Base-by-base conservation (phyloP, 2,888 invertebrate genomes). In the Lasioglossum vierecki region DNA sequence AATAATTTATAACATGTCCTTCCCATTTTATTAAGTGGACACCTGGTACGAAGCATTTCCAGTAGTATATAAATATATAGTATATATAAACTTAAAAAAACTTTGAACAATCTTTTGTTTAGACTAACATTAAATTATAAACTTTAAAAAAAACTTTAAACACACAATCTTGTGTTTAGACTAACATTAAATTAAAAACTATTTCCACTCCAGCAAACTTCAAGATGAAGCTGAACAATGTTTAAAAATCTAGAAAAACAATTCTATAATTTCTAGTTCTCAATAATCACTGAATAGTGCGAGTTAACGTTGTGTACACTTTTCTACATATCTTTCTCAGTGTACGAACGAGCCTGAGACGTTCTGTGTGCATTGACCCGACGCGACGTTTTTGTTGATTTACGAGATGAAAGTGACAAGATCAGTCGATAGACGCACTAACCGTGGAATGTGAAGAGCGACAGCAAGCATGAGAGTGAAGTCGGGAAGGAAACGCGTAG, bases 401-500 rank as follows among this genome's bases (percentile, higher is more conserved):
- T 39, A 39, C 35, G 39, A 68, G 39, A 68, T 9, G 22, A 57
- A 41, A 57, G 6, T 30, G 57, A 26, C 57, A 9, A n/a, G 53
- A 66, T 66, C 6, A 6, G 18, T 75, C 6, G n/a, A 9, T 26
- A 26, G 22, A n/a, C 9, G 68, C 3, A 8, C 49, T 15, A 5
- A 46, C 22, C 30, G 72, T 53, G 35, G 72, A 63, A 46, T 39
- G 22, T 11, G 75, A 71, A 22, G 72, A 66, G 35, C 15, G 18
- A 26, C 63, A 41, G 22, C 60, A 44, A 63, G 74, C 60, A 49
- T 49, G 49, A 53, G 57, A 41, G 70, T 26, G 66, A n/a, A 57
- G 35, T 49, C 44, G 44, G 4, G 68, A 74, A 70, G 66, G 60
- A 71, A 46, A 70, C 53, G 63, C 73, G 70, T 80, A 53, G 79